Evolutionary conservation across 2,888 invertebrate species (phyloP).

Genomic region (Drosophila suboccidentalis): DNA sequence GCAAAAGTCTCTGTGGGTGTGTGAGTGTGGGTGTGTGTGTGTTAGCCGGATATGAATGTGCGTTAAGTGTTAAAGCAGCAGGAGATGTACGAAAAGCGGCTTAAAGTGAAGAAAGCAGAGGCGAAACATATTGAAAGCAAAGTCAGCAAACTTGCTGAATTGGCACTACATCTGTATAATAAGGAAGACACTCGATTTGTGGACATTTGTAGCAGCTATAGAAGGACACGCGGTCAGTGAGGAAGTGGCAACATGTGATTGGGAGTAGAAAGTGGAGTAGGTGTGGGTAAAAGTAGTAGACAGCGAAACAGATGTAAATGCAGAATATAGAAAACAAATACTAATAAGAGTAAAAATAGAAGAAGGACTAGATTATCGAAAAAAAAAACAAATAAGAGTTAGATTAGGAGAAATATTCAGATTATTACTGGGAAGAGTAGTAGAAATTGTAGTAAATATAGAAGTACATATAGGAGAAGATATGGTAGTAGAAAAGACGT

Average conservation of each 20-base stretch:
- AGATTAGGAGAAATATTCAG: no score
- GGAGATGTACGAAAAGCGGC: slow-evolving; percentile 50
- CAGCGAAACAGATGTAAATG: neutral
- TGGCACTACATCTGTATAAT: slow-evolving; percentile 11
- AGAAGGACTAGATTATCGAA: no score
- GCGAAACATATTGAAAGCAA: slow-evolving; percentile 44
- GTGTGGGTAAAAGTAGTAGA: neutral
- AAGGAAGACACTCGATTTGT: slow-evolving; percentile 17
- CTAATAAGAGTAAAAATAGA: neutral
- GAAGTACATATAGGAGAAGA: neutral
- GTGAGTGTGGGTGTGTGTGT: neutral
- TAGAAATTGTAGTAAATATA: neutral
- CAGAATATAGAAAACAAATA: neutral
- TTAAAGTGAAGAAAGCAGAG: slow-evolving; percentile 31
- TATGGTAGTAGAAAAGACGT: no score
- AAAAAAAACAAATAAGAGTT: no score
- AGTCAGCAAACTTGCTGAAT: slow-evolving; percentile 41
- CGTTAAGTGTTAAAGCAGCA: slow-evolving; percentile 47
- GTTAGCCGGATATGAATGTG: slow-evolving; percentile 50
- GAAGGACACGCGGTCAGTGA: neutral
- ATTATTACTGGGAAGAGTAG: neutral
- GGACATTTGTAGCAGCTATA: slow-evolving; percentile 8
- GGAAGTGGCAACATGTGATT: neutral
- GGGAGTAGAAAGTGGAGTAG: neutral
- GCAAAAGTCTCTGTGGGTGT: slow-evolving; percentile 14